Percentiles rank a stretch among this genome's conserved stretches.
phyloP scores from a whole-genome alignment of 1,140 invertebrate genomes.

The Uloborus diversus region DNA sequence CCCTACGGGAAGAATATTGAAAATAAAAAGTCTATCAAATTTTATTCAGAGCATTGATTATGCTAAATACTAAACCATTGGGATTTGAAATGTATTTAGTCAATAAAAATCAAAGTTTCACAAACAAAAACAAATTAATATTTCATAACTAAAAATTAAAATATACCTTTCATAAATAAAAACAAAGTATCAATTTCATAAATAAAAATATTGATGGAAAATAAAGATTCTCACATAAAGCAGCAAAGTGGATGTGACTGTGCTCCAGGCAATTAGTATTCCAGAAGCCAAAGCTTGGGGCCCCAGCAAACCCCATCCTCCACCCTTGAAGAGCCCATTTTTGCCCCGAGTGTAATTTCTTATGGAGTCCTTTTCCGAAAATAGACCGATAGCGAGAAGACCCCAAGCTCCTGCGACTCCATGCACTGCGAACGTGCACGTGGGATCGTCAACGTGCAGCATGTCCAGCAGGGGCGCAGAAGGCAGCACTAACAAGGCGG shows the following conservation, averaged over 20 bases:
- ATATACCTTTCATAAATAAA: too few species aligned
- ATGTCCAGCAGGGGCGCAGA: conserved; percentile 55
- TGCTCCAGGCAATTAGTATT: conserved; percentile 54
- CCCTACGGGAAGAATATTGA: too few species aligned
- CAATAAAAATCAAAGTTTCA: too few species aligned
- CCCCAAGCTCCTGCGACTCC: conserved; percentile 59
- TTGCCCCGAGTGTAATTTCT: conserved; percentile 56
- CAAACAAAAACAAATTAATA: too few species aligned
- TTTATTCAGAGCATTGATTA: too few species aligned
- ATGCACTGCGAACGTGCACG: conserved; percentile 60
- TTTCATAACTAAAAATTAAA: too few species aligned
- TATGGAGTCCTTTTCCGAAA: conserved; percentile 53
- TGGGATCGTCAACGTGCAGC: conserved; percentile 59
- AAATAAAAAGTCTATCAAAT: too few species aligned
- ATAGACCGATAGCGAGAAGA: conserved; percentile 59
- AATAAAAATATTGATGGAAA: too few species aligned
- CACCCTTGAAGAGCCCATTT: conserved; percentile 56
- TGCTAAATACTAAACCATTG: too few species aligned
- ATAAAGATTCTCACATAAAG: conserved; percentile 53
- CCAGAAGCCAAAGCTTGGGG: conserved; percentile 51
- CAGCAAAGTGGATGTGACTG: conserved; percentile 40
- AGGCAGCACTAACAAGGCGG: conserved; percentile 46
- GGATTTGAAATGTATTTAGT: too few species aligned
- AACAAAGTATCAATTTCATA: too few species aligned
- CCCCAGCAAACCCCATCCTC: conserved; percentile 36